phyloP scores from a whole-genome alignment of 1,140 invertebrate species.

The Drosophila pseudoananassae region DNA sequence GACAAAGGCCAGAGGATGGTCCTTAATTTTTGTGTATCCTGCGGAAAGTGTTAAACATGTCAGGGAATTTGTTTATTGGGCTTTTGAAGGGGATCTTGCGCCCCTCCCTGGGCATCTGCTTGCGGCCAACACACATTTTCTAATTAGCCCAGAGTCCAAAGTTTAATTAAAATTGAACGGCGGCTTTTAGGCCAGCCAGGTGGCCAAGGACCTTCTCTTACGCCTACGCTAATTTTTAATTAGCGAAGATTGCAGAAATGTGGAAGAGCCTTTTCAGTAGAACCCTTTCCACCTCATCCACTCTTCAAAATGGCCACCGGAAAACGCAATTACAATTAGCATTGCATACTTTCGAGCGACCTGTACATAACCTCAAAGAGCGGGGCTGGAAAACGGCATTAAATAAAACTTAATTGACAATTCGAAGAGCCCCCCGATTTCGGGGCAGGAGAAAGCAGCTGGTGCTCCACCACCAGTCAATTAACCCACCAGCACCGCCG shows the following conservation, averaged over 20 bases:
- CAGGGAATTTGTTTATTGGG: constrained; percentile 82
- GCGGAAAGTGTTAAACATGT: constrained; percentile 81
- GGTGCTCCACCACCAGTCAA: constrained; percentile 64
- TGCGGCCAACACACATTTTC: constrained; percentile 62
- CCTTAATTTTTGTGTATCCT: constrained; percentile 52
- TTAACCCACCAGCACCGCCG: constrained; percentile 43
- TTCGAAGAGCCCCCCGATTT: constrained; percentile 61
- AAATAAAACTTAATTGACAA: constrained; percentile 84
- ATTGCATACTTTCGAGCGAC: constrained; percentile 64
- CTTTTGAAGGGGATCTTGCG: constrained; percentile 49
- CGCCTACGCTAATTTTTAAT: constrained; percentile 73
- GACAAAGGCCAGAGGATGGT: constrained; percentile 49
- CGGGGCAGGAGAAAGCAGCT: too few species aligned
- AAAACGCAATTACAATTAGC: constrained; percentile 68
- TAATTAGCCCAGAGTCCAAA: constrained; percentile 62
- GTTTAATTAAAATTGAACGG: constrained; percentile 79
- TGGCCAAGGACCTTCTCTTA: constrained; percentile 56
- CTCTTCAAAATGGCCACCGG: constrained; percentile 68
- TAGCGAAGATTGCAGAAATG: constrained; percentile 73
- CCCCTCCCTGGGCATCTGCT: constrained; percentile 53
- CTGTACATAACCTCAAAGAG: constrained; percentile 67
- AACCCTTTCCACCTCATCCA: neutral
- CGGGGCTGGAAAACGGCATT: constrained; percentile 72
- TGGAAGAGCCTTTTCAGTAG: neutral
- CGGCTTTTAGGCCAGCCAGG: constrained; percentile 64